Conservation (phyloP, 2,113 vertebrate species). For the Scalopus aquaticus region DNA sequence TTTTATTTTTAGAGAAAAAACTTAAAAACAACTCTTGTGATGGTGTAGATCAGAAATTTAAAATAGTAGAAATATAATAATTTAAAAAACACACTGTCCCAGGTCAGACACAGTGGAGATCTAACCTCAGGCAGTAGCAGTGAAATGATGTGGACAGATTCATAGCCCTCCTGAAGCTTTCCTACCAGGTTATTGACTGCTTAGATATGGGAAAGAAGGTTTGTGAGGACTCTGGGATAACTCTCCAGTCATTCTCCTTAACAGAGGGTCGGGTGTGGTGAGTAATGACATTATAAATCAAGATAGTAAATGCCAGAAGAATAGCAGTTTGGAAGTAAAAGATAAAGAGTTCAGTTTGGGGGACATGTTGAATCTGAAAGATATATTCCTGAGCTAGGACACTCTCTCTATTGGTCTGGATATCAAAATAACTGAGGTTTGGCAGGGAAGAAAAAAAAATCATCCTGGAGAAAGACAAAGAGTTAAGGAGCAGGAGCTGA, state of each 20-base stretch:
- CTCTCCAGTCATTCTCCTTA: slow-evolving; percentile 30
- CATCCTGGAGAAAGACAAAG: background rate
- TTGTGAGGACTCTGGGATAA: slow-evolving; percentile 29
- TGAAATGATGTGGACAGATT: background rate
- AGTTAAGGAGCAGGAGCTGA: background rate
- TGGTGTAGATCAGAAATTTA: background rate
- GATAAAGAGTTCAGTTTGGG: slow-evolving; percentile 6
- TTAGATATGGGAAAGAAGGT: slow-evolving; percentile 46
- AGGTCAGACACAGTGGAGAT: background rate
- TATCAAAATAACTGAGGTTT: background rate
- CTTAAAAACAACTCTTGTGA: background rate
- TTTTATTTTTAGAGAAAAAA: background rate
- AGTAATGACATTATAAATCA: slow-evolving; percentile 34
- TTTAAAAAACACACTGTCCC: background rate
- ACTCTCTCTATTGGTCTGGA: background rate
- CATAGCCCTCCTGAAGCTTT: background rate
- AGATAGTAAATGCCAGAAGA: slow-evolving; percentile 37
- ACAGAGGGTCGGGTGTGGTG: background rate
- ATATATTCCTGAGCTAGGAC: background rate
- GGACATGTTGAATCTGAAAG: slow-evolving; percentile 36
- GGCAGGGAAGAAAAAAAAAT: slow-evolving; percentile 1
- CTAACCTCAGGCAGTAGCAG: background rate
- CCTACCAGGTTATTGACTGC: background rate
- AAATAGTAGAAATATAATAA: background rate
- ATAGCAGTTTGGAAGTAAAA: slow-evolving; percentile 15